Evolutionary conservation across 2,888 invertebrate species (phyloP).

Genomic region (Nephrotoma flavescens): DNA sequence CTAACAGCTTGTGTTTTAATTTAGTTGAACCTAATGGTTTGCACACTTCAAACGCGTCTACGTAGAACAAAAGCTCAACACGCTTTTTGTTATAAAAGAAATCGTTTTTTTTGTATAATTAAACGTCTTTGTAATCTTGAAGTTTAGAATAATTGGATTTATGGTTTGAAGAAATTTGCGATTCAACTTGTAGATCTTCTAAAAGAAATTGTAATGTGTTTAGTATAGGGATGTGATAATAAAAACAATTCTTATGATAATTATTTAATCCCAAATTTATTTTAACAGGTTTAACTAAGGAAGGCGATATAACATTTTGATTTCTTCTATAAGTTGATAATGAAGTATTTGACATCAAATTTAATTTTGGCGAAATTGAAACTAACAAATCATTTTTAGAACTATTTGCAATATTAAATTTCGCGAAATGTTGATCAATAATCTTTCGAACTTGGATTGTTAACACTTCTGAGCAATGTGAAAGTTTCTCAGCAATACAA

Average conservation of each 20-base stretch:
- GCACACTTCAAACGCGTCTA: not conserved
- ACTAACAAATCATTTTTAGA: not conserved
- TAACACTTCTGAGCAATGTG: too few species aligned
- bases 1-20: too few species aligned
- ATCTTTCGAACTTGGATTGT: not conserved
- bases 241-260: not conserved
- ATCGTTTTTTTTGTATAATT: not conserved
- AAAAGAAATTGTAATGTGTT: not conserved
- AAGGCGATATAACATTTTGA: too few species aligned
- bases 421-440: not conserved
- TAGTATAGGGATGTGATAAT: not conserved
- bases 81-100: not conserved
- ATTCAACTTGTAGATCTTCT: not conserved
- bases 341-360: not conserved
- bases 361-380: not conserved
- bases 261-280: not conserved
- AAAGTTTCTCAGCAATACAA: too few species aligned
- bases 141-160: not conserved
- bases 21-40: not conserved
- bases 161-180: not conserved
- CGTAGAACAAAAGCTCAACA: not conserved
- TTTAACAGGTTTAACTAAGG: not conserved
- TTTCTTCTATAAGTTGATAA: not conserved
- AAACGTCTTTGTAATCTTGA: not conserved
- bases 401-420: not conserved